Percentiles rank a stretch among this genome's conserved stretches.
Conservation (phyloP, 1,140 invertebrate genomes). For the Diorhabda sublineata region DNA sequence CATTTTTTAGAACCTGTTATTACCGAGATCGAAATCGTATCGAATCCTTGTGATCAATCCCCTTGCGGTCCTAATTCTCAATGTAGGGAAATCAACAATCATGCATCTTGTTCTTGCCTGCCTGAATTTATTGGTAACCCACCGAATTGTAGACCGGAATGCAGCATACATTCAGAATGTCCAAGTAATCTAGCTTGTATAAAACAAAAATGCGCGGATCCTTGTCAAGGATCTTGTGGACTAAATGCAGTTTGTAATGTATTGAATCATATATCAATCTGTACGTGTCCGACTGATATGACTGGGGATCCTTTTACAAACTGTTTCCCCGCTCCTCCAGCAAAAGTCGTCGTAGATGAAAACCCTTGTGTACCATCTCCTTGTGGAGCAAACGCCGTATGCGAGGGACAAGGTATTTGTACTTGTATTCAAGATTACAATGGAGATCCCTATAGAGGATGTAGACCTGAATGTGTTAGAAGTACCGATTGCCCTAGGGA, state of each 20-base stretch:
- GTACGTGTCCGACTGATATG: slow-evolving; percentile 62
- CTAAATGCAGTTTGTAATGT: slow-evolving; percentile 59
- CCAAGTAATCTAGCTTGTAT: slow-evolving; percentile 59
- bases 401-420: slow-evolving; percentile 68
- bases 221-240: slow-evolving; percentile 72
- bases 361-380: slow-evolving; percentile 68
- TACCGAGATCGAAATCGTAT: slow-evolving; percentile 25
- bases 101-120: slow-evolving; percentile 62
- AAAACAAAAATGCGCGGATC: slow-evolving; percentile 63
- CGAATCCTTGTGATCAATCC: slow-evolving; percentile 61
- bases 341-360: slow-evolving; percentile 39
- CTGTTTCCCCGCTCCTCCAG: slow-evolving; percentile 52
- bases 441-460: slow-evolving; percentile 70
- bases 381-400: slow-evolving; percentile 73
- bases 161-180: slow-evolving; percentile 63
- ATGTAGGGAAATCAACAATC: slow-evolving; percentile 58
- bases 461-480: slow-evolving; percentile 71
- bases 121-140: slow-evolving; percentile 64
- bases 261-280: slow-evolving; percentile 61
- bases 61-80: slow-evolving; percentile 69
- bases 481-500: slow-evolving; percentile 64
- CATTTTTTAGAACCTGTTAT: slow-evolving; percentile 30
- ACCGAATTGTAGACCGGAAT: slow-evolving; percentile 68
- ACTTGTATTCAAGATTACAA: slow-evolving; percentile 69
- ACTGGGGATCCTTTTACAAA: slow-evolving; percentile 67